Conservation (phyloP, 2,113 vertebrate genomes). For the Oreamnos americanus region DNA sequence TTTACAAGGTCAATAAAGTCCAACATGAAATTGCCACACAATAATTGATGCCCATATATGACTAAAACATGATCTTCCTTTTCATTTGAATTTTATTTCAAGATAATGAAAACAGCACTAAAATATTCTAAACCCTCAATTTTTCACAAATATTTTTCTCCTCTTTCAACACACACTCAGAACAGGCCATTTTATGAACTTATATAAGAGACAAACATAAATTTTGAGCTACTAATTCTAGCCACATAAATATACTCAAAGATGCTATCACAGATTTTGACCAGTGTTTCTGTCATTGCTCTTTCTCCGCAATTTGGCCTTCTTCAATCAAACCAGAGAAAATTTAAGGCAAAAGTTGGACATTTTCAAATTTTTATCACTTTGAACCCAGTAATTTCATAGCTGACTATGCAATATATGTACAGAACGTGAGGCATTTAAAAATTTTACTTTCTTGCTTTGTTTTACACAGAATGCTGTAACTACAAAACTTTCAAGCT, state of each 20-base stretch:
- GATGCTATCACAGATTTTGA: slow-evolving; percentile 50
- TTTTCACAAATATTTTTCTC: slow-evolving; percentile 53
- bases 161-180: slow-evolving; percentile 54
- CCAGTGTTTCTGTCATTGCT: background rate
- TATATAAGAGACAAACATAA: slow-evolving; percentile 21
- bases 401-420: background rate
- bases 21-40: background rate
- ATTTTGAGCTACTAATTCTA: slow-evolving; percentile 67
- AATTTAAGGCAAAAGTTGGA: slow-evolving; percentile 59
- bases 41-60: background rate
- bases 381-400: slow-evolving; percentile 9
- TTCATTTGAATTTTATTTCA: slow-evolving; percentile 76
- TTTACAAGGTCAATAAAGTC: background rate
- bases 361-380: slow-evolving; percentile 49
- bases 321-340: slow-evolving; percentile 71
- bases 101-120: slow-evolving; percentile 69
- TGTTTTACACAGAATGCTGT: slow-evolving; percentile 9
- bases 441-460: slow-evolving; percentile 34
- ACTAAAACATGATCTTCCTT: background rate
- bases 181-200: slow-evolving; percentile 62
- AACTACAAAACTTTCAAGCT: slow-evolving; percentile 13
- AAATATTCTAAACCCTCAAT: slow-evolving; percentile 52
- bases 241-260: slow-evolving; percentile 37
- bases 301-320: slow-evolving; percentile 60
- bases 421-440: slow-evolving; percentile 27